These are phyloP conservation scores for Pipa parva DNA, from an alignment of 2,113 vertebrate genomes.

Conservation along the genomic window DNA sequence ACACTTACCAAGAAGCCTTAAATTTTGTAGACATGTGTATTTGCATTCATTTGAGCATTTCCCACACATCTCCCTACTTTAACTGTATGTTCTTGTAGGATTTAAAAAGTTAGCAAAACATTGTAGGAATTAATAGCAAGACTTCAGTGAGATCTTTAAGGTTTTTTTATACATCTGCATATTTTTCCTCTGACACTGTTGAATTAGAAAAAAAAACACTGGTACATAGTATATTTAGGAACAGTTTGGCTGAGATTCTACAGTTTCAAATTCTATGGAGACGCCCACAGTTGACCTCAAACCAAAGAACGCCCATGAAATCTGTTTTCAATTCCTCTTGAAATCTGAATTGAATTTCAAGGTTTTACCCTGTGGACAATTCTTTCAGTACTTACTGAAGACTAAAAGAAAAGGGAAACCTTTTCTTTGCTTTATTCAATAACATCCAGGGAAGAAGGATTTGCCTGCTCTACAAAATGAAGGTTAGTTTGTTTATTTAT, in stretches of 20 bases:
- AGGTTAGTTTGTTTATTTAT: conserved; percentile 61
- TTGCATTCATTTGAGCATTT: too few relatives aligned
- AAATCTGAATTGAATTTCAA: conserved; percentile 68
- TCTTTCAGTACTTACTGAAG: conserved; percentile 55
- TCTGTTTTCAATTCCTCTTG: conserved; percentile 71
- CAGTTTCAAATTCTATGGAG: conserved; percentile 51
- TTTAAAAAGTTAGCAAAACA: not conserved
- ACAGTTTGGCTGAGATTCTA: conserved; percentile 51
- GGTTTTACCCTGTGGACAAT: conserved; percentile 52
- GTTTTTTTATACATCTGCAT: conserved; percentile 7
- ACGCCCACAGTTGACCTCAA: conserved; percentile 57
- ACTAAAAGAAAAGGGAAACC: conserved; percentile 59
- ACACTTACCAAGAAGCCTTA: not conserved
- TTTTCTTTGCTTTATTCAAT: conserved; percentile 54
- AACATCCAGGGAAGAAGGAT: conserved; percentile 53
- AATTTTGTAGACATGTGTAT: not conserved
- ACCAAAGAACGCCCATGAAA: conserved; percentile 63
- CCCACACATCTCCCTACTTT: too few relatives aligned
- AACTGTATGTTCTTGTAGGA: not conserved
- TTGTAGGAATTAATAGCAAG: not conserved
- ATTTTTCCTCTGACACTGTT: conserved; percentile 6
- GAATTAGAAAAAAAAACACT: conserved; percentile 9
- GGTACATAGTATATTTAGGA: conserved; percentile 48
- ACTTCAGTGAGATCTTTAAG: not conserved
- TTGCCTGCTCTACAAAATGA: conserved; percentile 63